Evolutionary conservation across 2,797 vertebrate species (phyloP).

Genomic region (Lepus oiostolus): DNA sequence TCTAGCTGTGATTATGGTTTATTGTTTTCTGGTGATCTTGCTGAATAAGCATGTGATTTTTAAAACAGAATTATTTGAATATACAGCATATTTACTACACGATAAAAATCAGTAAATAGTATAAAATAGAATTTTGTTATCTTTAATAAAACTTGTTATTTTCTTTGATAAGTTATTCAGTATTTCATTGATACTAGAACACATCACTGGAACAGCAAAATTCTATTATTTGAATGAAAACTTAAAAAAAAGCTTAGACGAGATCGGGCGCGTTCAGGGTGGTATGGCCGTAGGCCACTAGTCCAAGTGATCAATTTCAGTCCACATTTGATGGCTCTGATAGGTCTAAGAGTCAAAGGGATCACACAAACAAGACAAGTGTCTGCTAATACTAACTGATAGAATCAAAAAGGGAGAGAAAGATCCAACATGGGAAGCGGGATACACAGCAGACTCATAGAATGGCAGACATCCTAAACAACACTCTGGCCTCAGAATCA

Average conservation of each 20-base stretch:
- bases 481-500: no score
- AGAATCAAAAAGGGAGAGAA: no score
- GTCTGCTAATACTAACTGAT: no score
- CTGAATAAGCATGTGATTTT: neutral
- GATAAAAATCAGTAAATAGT: slow-evolving; percentile 1
- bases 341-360: no score
- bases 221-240: slow-evolving; percentile 45
- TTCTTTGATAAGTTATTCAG: slow-evolving; percentile 45
- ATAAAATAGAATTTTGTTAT: slow-evolving; percentile 48
- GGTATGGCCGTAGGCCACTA: no score
- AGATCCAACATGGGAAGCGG: no score
- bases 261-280: no score
- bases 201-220: slow-evolving; percentile 42
- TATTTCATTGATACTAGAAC: neutral
- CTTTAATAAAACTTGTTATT: slow-evolving; percentile 29
- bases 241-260: slow-evolving; percentile 1
- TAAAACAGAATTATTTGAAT: slow-evolving; percentile 13
- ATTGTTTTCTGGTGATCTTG: slow-evolving; percentile 8
- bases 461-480: no score
- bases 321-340: no score
- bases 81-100: neutral
- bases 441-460: no score
- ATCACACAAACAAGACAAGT: no score
- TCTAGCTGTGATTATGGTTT: neutral
- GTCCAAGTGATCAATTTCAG: no score